Evolutionary conservation across 2,888 invertebrate species (phyloP), one percentile per base, ranked within the genome.

Genomic region (Drepanosiphum platanoidis): DNA sequence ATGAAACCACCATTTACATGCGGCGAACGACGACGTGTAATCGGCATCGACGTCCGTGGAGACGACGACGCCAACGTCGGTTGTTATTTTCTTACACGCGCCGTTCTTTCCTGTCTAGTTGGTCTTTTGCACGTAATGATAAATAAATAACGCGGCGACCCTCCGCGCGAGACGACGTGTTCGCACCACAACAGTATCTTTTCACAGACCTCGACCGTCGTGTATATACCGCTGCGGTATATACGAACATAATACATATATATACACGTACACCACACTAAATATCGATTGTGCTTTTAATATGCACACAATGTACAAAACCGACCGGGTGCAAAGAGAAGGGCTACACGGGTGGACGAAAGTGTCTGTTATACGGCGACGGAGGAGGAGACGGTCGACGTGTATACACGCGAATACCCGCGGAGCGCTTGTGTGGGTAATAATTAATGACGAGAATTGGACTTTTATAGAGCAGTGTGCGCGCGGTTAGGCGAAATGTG

Each of bases 361-460:
- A 72, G 46, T 72, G 72, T 39, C 39, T 30, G 39, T 42, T 27
- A 30, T 64, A n/a, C 27, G 9, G 61, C 9, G 61, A 11, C 13
- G n/a, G 30, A 39, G 22, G 18, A 18, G 46, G 64, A 9, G 64
- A 13, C 34, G 82, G 71, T 66, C 70, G 71, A 39, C 58, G 27
- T 52, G 52, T 52, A n/a, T n/a, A n/a, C 46, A 46, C 27, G 27
- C 42, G 36, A 36, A 34, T n/a, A 72, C 80, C 64, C 18, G 61
- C 30, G 36, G 9, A 0, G 72, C 22, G 64, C 39, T 72, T 64
- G 61, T 61, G 42, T 30, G 72, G 82, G 64, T 74, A 82, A 82
- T 82, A 72, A 82, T 82, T 82, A 83, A 83, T 74, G 83, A 83
- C 66, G 74, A 66, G 46, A 72, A 74, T 83, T 64, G 83, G 83